Conservation (phyloP, 1,140 invertebrate genomes). For the Drosophila nigromelanica region DNA sequence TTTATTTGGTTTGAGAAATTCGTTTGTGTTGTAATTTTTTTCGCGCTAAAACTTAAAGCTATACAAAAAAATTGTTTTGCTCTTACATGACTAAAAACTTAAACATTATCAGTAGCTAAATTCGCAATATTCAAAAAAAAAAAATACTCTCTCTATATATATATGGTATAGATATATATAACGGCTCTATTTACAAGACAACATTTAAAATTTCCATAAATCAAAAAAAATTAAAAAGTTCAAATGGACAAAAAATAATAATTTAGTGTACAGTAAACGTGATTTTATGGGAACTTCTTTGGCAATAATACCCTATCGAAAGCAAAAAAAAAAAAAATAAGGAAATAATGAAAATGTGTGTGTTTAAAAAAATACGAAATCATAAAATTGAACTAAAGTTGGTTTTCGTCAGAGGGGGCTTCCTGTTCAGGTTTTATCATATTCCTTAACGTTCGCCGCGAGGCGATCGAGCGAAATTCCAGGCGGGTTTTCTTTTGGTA, state of each 20-base stretch:
- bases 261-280: background rate
- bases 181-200: constrained; percentile 32
- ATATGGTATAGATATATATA: constrained; percentile 16
- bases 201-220: constrained; percentile 9
- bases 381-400: constrained; percentile 61
- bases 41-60: constrained; percentile 75
- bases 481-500: background rate
- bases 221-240: too few relatives aligned
- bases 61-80: constrained; percentile 73
- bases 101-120: constrained; percentile 75
- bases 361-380: constrained; percentile 20
- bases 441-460: constrained; percentile 37
- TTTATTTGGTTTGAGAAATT: constrained; percentile 77
- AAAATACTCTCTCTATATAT: constrained; percentile 31
- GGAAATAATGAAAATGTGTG: constrained; percentile 35
- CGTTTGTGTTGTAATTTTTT: constrained; percentile 70
- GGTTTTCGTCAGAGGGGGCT: background rate
- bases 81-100: constrained; percentile 69
- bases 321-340: constrained; percentile 39
- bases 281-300: constrained; percentile 11
- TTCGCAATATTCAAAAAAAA: constrained; percentile 65
- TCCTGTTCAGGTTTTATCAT: constrained; percentile 3
- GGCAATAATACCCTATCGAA: constrained; percentile 29
- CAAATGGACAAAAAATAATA: too few relatives aligned
- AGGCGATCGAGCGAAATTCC: constrained; percentile 44